A percentile compares a stretch with the other conserved stretches of the same genome.
Evolutionary conservation across 2,888 invertebrate genomes (phyloP).

Genomic region (Cerastis rubricosa): DNA sequence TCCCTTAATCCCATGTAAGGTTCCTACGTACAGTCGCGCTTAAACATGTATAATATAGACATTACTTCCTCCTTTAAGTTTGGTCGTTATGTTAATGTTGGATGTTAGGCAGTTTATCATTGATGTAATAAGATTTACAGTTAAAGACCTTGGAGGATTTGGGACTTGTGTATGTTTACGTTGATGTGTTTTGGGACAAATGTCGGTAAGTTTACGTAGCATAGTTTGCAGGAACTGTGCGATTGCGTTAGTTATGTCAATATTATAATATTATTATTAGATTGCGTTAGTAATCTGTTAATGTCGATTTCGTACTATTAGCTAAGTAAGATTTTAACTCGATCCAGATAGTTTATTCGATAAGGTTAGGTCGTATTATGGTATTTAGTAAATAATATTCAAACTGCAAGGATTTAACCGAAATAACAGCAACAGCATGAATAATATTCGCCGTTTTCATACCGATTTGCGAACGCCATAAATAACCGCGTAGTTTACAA

Average conservation of each 20-base stretch:
- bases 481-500: slow-evolving; percentile 45
- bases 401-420: not conserved
- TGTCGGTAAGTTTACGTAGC: slow-evolving; percentile 36
- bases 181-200: slow-evolving; percentile 37
- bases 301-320: not conserved
- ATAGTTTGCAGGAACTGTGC: slow-evolving; percentile 8
- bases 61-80: slow-evolving; percentile 62
- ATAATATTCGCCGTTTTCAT: slow-evolving; percentile 31
- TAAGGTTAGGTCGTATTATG: too few relatives aligned
- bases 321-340: not conserved
- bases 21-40: slow-evolving; percentile 50
- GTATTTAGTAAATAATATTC: not conserved
- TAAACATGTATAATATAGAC: slow-evolving; percentile 66
- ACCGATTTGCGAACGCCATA: slow-evolving; percentile 36
- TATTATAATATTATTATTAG: too few relatives aligned
- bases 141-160: slow-evolving; percentile 47
- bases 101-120: slow-evolving; percentile 63
- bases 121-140: slow-evolving; percentile 61
- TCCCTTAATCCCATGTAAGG: slow-evolving; percentile 57
- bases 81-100: slow-evolving; percentile 63
- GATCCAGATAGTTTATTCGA: not conserved
- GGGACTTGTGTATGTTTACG: slow-evolving; percentile 46
- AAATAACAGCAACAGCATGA: not conserved
- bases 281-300: not conserved
- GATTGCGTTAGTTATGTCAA: slow-evolving; percentile 2